These are phyloP conservation scores for Saccopteryx bilineata DNA, from an alignment of 2,113 vertebrate genomes.

Conservation along the genomic window DNA sequence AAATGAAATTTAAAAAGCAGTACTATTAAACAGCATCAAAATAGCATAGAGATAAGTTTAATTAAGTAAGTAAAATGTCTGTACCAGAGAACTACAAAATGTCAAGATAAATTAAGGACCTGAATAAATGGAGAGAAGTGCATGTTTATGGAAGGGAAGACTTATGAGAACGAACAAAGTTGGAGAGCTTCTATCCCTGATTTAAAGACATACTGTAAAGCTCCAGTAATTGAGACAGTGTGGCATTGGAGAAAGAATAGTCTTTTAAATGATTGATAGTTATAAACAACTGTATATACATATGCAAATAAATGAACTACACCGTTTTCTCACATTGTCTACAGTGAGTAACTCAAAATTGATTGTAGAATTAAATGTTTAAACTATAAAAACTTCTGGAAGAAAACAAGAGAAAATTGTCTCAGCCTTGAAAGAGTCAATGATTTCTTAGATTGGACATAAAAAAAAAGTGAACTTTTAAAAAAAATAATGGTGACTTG, in stretches of 20 bases:
- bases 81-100: neutral
- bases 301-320: neutral
- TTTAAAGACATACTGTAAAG: neutral
- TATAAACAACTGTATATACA: neutral
- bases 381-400: neutral
- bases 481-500: neutral
- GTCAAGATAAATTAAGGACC: conserved; percentile 11
- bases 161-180: neutral
- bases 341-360: neutral
- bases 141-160: neutral
- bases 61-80: neutral
- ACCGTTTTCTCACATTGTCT: neutral
- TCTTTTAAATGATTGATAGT: neutral
- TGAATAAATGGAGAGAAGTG: neutral
- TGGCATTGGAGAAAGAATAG: neutral
- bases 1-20: neutral
- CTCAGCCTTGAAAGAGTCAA: neutral
- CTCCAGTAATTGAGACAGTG: neutral
- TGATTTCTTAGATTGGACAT: neutral
- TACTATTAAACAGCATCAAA: neutral
- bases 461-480: neutral
- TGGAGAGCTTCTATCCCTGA: neutral
- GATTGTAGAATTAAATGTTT: neutral
- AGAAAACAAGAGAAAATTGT: neutral
- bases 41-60: neutral